Evolutionary conservation across 2,797 vertebrate genomes (phyloP), one percentile per base, ranked within the genome.

Genomic region (Tamandua tetradactyla): DNA sequence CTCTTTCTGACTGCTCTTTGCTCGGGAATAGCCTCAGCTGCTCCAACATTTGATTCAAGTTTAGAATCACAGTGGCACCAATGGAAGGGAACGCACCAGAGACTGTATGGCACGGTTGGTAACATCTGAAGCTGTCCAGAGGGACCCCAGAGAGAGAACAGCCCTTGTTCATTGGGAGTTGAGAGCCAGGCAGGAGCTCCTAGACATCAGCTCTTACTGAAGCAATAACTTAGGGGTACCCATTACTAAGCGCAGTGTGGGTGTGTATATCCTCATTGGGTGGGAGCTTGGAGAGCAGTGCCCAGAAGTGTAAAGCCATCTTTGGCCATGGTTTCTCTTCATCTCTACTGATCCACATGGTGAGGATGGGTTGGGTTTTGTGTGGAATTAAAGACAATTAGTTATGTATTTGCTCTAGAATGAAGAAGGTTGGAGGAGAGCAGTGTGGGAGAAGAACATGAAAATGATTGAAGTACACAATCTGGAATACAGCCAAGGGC

Each of bases 391-490:
- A 83, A 79, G 52, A 79, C 5, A 4, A 49, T 37, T 12, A 11
- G 15, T 22, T 83, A 25, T 57, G 1, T 89, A 23, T 69, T 86
- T 96, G 30, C 55, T 85, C 83, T 81, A 99, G 99, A 98, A 97
- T 32, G 99, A 99, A 96, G 99, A 99, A 96, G 94, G 97, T 75
- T 99, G 99, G 99, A 99, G 99, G 95, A 98, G 99, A 83, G 94
- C 98, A 96, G 97, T 99, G 3, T 99, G 99, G 99, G 99, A 99
- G 97, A 99, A 99, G 95, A 99, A 99, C 87, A 71, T 99, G 98
- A 98, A 95, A 93, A 99, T 98, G 97, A 99, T 99, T 49, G 98
- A 99, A 89, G 25, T 99, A 94, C 99, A 99, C 98, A 99, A 99
- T 94, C 98, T 98, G 94, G 99, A 99, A 55, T 98, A 99, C 97